Evolutionary conservation across 1,140 invertebrate genomes (phyloP).

Genomic region (Caenorhabditis remanei): DNA sequence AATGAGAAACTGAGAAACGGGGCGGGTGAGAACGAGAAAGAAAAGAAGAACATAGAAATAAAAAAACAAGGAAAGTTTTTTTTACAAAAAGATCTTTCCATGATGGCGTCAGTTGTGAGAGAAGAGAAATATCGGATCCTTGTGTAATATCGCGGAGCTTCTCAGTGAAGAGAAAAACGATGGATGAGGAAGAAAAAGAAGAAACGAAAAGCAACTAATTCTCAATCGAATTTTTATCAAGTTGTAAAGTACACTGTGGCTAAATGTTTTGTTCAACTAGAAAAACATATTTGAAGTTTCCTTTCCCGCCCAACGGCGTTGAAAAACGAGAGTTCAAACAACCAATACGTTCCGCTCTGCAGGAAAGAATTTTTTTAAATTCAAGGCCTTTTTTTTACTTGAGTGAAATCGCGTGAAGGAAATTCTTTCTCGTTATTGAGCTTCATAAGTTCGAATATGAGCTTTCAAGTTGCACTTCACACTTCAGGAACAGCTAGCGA

Average conservation of each 20-base stretch:
- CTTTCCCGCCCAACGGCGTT: neutral
- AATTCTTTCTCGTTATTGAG: neutral
- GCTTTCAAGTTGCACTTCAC: neutral
- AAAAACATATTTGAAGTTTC: neutral
- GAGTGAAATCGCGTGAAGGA: neutral
- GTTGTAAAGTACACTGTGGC: neutral
- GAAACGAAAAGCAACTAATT: neutral
- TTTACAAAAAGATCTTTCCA: constrained; percentile 19
- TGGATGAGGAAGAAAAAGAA: neutral
- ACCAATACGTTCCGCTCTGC: constrained; percentile 1
- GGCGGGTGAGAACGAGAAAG: neutral
- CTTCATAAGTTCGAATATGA: neutral
- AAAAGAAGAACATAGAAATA: constrained; percentile 25
- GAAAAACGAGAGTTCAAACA: constrained; percentile 21
- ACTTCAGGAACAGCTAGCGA: neutral
- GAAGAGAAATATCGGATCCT: neutral
- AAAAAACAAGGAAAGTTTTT: constrained; percentile 44
- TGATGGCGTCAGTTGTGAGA: constrained; percentile 14
- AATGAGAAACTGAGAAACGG: neutral
- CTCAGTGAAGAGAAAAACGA: neutral
- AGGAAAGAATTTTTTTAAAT: neutral
- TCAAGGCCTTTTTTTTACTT: neutral
- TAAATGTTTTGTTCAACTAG: neutral
- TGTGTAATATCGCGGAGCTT: constrained; percentile 28
- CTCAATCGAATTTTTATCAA: constrained; percentile 19